A percentile compares a stretch with the other conserved stretches of the same genome.
These are phyloP conservation scores for Toxonevra muliebris DNA, from an alignment of 2,888 invertebrate species.

Conservation along the genomic window DNA sequence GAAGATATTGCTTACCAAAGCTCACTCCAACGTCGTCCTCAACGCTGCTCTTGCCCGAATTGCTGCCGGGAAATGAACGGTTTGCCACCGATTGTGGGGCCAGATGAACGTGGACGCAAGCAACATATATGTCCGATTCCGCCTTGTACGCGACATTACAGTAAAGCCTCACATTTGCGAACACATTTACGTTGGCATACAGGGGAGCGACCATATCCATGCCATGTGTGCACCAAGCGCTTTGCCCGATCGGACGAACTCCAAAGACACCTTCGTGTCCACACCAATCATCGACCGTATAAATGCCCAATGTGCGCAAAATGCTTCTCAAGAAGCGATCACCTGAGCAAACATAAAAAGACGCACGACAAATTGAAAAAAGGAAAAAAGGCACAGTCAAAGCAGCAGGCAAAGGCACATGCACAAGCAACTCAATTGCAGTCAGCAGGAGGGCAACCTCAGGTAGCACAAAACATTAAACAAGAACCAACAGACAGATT, in stretches of 20 bases:
- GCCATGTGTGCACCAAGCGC: constrained; percentile 87
- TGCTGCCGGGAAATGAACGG: constrained; percentile 82
- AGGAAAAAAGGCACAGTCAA: constrained; percentile 59
- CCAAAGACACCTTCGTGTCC: constrained; percentile 87
- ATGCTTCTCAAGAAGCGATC: constrained; percentile 91
- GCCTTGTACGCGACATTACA: constrained; percentile 88
- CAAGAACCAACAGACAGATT: constrained; percentile 29
- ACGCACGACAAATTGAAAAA: constrained; percentile 73
- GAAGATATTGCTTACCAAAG: constrained; percentile 64
- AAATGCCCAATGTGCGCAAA: constrained; percentile 88
- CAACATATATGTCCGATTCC: constrained; percentile 88
- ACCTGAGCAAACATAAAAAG: constrained; percentile 91
- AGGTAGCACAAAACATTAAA: constrained; percentile 30
- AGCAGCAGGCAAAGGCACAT: constrained; percentile 46
- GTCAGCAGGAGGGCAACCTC: constrained; percentile 36
- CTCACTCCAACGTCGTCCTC: constrained; percentile 75
- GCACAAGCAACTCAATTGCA: constrained; percentile 48
- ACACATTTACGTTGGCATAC: constrained; percentile 94
- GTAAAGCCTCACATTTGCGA: constrained; percentile 93
- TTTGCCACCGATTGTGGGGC: constrained; percentile 76
- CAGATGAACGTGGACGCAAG: constrained; percentile 79
- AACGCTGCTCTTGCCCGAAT: constrained; percentile 83
- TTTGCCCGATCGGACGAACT: constrained; percentile 93
- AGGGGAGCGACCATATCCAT: constrained; percentile 89
- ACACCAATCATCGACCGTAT: constrained; percentile 90